These are phyloP conservation scores for Ophioninae sp. DNA, from an alignment of 2,888 invertebrate species.

Conservation along the genomic window DNA sequence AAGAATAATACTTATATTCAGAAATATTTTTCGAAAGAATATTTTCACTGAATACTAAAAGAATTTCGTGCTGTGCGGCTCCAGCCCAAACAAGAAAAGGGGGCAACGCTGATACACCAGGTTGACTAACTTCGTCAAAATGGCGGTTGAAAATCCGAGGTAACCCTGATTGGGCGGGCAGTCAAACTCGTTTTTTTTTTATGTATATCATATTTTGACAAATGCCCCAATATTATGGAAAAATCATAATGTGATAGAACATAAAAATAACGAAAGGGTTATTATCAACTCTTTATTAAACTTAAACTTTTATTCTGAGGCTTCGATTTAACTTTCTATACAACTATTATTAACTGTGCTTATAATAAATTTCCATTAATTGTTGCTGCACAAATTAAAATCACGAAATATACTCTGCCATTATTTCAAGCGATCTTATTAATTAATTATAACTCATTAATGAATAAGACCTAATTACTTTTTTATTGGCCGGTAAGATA, in stretches of 20 bases:
- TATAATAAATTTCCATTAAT: neutral
- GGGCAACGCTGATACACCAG: slow-evolving; percentile 29
- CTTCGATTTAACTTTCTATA: too few species aligned
- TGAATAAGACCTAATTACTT: too few species aligned
- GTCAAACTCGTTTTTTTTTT: too few species aligned
- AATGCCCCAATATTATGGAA: neutral
- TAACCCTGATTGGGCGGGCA: too few species aligned
- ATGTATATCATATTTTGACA: neutral
- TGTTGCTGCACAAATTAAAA: neutral
- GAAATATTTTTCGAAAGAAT: too few species aligned
- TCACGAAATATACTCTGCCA: neutral
- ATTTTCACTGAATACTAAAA: too few species aligned
- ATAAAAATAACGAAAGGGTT: too few species aligned
- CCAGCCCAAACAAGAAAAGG: slow-evolving; percentile 23
- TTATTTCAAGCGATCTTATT: neutral
- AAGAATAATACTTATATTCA: neutral
- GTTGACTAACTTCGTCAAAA: slow-evolving; percentile 24
- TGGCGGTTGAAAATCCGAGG: neutral
- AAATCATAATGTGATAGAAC: too few species aligned
- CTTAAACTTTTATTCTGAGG: too few species aligned
- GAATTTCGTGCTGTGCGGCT: too few species aligned
- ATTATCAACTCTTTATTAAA: too few species aligned
- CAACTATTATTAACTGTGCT: neutral
- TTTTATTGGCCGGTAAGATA: neutral
- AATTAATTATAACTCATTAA: too few species aligned